phyloP scores from a whole-genome alignment of 2,113 vertebrate species.

The Panthera leo region DNA sequence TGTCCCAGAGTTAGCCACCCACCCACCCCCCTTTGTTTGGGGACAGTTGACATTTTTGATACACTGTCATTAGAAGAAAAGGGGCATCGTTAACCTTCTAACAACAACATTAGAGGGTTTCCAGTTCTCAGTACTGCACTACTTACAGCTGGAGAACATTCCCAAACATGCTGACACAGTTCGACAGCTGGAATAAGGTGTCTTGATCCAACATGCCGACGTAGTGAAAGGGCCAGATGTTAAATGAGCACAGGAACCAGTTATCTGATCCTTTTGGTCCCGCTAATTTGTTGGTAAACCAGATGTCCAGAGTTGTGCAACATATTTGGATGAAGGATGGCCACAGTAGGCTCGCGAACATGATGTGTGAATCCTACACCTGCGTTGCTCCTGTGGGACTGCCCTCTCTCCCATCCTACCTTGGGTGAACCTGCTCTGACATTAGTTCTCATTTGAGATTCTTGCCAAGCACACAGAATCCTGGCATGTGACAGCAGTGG shows the following conservation, averaged over 20 bases:
- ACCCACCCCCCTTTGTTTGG: not conserved
- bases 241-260: not conserved
- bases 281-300: slow-evolving; percentile 15
- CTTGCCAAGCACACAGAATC: not conserved
- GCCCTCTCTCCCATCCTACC: not conserved
- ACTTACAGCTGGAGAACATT: not conserved
- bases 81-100: not conserved
- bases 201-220: not conserved
- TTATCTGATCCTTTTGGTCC: not conserved
- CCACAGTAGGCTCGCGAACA: not conserved
- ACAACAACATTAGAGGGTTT: not conserved
- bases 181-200: slow-evolving; percentile 28
- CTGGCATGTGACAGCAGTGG: not conserved
- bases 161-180: not conserved
- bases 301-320: not conserved
- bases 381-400: not conserved
- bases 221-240: slow-evolving; percentile 44
- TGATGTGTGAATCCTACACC: not conserved
- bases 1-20: not conserved
- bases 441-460: not conserved
- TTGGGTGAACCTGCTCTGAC: not conserved
- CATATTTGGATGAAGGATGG: not conserved
- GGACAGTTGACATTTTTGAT: slow-evolving; percentile 42
- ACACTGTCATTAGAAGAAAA: not conserved
- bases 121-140: not conserved